These are phyloP conservation scores for Hemicentrotus pulcherrimus DNA, from an alignment of 35 echinoderm and acorn worm genomes.

Conservation along the genomic window DNA sequence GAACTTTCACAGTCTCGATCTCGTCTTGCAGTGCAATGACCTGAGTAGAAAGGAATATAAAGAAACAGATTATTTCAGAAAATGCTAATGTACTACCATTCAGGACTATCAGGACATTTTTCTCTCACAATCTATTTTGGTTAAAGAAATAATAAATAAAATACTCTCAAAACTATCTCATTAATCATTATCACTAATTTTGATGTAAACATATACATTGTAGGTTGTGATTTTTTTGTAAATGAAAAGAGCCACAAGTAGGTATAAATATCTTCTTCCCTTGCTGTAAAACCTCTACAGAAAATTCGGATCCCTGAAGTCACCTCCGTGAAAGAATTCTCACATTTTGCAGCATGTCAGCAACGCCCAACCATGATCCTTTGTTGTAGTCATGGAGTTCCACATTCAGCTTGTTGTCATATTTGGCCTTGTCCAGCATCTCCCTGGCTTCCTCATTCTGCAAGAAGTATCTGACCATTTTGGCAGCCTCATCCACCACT, in stretches of 20 bases:
- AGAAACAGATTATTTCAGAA: background rate
- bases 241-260: too few relatives aligned
- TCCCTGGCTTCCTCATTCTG: constrained; percentile 28
- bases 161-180: too few relatives aligned
- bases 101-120: too few relatives aligned
- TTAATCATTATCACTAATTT: too few relatives aligned
- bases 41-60: background rate
- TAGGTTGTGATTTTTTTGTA: too few relatives aligned
- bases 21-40: constrained; percentile 20
- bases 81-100: too few relatives aligned
- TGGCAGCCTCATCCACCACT: background rate
- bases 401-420: background rate
- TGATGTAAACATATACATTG: too few relatives aligned
- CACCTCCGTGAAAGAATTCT: background rate
- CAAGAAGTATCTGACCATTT: constrained; percentile 38
- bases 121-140: too few relatives aligned
- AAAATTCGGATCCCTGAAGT: too few relatives aligned
- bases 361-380: background rate
- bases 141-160: too few relatives aligned
- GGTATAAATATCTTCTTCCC: too few relatives aligned
- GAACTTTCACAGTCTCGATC: constrained; percentile 1
- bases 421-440: background rate
- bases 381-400: constrained; percentile 19
- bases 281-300: too few relatives aligned
- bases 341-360: constrained; percentile 23